Percentiles rank a stretch among this genome's conserved stretches.
phyloP scores from a whole-genome alignment of 2,888 invertebrate genomes.

The Tachina fera region DNA sequence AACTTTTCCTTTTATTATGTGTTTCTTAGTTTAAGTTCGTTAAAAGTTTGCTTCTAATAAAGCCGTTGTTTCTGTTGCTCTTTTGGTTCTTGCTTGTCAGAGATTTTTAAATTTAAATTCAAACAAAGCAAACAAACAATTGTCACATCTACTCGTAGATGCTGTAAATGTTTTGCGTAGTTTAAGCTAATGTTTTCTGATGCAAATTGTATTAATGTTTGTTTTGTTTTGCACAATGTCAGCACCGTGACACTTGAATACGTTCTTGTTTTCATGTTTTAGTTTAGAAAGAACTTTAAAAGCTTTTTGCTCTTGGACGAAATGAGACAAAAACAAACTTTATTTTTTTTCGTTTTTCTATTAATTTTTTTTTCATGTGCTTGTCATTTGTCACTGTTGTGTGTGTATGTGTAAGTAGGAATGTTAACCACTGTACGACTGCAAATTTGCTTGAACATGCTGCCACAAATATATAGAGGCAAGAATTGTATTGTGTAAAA shows the following conservation, averaged over 20 bases:
- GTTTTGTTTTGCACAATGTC: constrained; percentile 49
- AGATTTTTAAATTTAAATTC: constrained; percentile 58
- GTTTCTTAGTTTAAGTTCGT: constrained; percentile 58
- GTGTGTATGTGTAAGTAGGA: background rate
- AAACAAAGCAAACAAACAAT: constrained; percentile 56
- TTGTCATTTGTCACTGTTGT: constrained; percentile 55
- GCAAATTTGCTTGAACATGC: no score
- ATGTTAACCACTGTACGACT: background rate
- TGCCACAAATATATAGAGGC: constrained; percentile 22
- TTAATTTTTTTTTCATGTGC: constrained; percentile 53
- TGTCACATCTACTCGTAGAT: constrained; percentile 62
- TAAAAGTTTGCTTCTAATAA: constrained; percentile 61
- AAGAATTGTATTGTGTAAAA: constrained; percentile 42
- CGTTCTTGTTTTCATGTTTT: constrained; percentile 15
- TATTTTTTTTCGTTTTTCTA: constrained; percentile 7
- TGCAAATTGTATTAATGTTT: constrained; percentile 70
- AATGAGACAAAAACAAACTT: constrained; percentile 21
- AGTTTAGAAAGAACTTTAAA: constrained; percentile 46
- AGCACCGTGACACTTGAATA: constrained; percentile 62
- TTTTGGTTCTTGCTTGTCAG: constrained; percentile 42
- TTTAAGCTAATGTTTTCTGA: constrained; percentile 66
- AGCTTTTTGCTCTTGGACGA: constrained; percentile 31
- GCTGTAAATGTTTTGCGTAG: constrained; percentile 52
- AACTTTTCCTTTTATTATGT: background rate
- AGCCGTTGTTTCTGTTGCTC: constrained; percentile 32